Evolutionary conservation across 2,888 invertebrate genomes (phyloP), one percentile per base, ranked within the genome.

Genomic region (Tenthredo scrophulariae): DNA sequence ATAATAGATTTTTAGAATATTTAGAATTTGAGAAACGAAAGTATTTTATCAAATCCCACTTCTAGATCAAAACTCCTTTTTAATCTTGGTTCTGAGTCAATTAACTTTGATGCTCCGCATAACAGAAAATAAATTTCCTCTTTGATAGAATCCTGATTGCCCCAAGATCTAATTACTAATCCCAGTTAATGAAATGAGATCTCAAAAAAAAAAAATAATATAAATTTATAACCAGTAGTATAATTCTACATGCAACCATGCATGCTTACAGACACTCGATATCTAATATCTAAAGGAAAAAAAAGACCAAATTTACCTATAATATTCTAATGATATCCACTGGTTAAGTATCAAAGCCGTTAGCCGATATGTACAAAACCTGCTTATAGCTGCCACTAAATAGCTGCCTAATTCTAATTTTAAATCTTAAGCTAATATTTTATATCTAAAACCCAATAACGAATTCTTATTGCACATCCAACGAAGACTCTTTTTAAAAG

Each of bases 191-290:
- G 9, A 75, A 84, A 50, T n/a, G 80, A 80, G 65, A 50, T 54
- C 37, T 79, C 46, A 33, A 85, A 70, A 74, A 13, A 62, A 46
- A 5, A 46, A 37, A 75, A 62, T 54, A 7, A 54, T n/a, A 85
- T 54, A 54, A 54, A 85, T 54, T 43, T 74, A 84, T 86, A 87
- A 87, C 74, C 86, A 84, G 74, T 86, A 86, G 80, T 86, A 62
- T 84, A 80, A 89, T 87, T 90, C 87, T 89, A 90, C 92, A 91
- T 92, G 92, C 92, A 91, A 88, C 88, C 91, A 90, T 89, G 90
- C 92, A 92, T 91, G 91, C 85, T 91, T 87, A 89, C 88, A 43
- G 80, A 80, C 80, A 83, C 83, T 83, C 50, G 33, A 83, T 83
- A 77, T 77, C 29, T 80, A 80, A 62, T 62, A 40, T 62, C 37